Evolutionary conservation across 2,113 vertebrate genomes (phyloP).

Genomic region (Bubo bubo): DNA sequence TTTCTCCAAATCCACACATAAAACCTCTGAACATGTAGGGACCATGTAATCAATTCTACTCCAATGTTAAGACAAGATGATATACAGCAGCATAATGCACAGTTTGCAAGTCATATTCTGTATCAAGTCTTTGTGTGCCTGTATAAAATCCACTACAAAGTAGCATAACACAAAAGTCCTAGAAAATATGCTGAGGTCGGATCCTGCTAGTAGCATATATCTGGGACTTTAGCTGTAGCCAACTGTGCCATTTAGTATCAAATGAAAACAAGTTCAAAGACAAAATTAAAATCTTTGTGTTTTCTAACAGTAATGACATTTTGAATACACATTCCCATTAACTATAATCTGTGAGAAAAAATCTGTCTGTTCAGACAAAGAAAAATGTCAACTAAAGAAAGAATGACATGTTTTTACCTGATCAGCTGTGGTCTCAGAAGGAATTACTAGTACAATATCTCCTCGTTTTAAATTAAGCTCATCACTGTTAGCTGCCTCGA

Average conservation of each 20-base stretch:
- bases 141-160: not conserved
- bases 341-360: not conserved
- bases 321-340: not conserved
- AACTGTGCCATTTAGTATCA: not conserved
- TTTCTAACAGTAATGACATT: not conserved
- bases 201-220: not conserved
- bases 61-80: not conserved
- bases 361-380: not conserved
- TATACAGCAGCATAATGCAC: not conserved
- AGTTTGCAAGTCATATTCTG: not conserved
- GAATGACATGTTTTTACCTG: conserved; percentile 78
- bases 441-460: conserved; percentile 89
- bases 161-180: not conserved
- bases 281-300: not conserved
- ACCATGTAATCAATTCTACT: not conserved
- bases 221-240: not conserved
- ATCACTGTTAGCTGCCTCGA: conserved; percentile 93
- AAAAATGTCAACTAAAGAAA: not conserved
- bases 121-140: not conserved
- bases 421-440: conserved; percentile 86
- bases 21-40: not conserved
- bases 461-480: conserved; percentile 90
- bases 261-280: not conserved
- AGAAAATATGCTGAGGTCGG: not conserved
- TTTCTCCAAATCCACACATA: not conserved